Base-by-base conservation (phyloP, 1,140 invertebrate species). In the Drosophila arawakana region DNA sequence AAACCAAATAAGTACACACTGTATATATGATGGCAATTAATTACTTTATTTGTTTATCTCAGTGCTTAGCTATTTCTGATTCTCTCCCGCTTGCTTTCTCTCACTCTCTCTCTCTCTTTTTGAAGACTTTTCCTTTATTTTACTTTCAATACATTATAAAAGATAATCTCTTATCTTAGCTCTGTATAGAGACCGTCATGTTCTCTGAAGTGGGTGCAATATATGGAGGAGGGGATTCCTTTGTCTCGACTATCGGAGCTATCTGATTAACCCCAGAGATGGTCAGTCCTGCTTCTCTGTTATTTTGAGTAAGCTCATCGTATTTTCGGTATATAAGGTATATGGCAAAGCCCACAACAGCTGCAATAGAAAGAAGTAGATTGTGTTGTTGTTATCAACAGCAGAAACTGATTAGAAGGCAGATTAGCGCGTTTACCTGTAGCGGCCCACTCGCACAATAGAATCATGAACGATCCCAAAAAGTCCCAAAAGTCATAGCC, bases 351-450 rank as follows among this genome's bases (percentile, higher is more conserved):
- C 10, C 43, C 1, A 65, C 3, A n/a, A 47, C 2, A 7, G n/a
- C 68, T 71, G 52, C 13, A 71, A 59, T 18, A 9, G 7, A 11
- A 15, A 30, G 6, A 30, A 30, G 18, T 1, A 2, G 18, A 21
- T 21, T 21, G 18, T 39, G 30, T 50, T 61, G 8, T 6, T 3
- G 7, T 39, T 39, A 49, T 37, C 15, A 59, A n/a, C 2, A 2
- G 5, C 11, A 50, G 52, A 37, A n/a, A 21, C 2, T 2, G 5
- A 41, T 44, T 39, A 30, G 34, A 7, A 1, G 0, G 6, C 2
- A 2, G 2, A 69, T 54, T 52, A 52, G 2, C 39, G n/a, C 46
- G 49, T 30, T 73, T 39, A 73, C 63, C 41, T 35, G 57, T 13
- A 7, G 34, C 46, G 8, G 6, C 10, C 47, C 50, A 15, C 1